These are phyloP conservation scores for Bellardia bayeri DNA, from an alignment of 2,888 invertebrate species.

Conservation along the genomic window DNA sequence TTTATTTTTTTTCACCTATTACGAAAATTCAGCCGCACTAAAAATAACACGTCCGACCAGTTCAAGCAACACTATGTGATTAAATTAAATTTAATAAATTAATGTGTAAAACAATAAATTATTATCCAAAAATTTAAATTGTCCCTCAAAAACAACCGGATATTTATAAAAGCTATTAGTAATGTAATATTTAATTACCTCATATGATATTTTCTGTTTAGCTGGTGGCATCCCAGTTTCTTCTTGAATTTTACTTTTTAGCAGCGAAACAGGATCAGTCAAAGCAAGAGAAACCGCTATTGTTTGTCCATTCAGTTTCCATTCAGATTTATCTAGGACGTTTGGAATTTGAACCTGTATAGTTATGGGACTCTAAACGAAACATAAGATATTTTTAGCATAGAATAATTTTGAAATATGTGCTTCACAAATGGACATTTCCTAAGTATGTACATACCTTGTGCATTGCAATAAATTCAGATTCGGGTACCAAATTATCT, in stretches of 20 bases:
- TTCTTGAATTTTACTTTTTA: conserved; percentile 94
- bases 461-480: conserved; percentile 89
- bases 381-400: not conserved
- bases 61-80: too few relatives aligned
- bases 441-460: conserved; percentile 83
- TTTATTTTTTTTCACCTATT: too few relatives aligned
- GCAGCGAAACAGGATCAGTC: conserved; percentile 91
- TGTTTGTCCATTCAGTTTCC: conserved; percentile 96
- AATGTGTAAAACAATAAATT: too few relatives aligned
- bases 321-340: conserved; percentile 95
- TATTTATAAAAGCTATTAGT: too few relatives aligned
- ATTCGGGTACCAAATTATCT: conserved; percentile 96
- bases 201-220: conserved; percentile 98
- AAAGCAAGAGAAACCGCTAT: conserved; percentile 91
- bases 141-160: too few relatives aligned
- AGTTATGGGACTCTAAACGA: conserved; percentile 88
- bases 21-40: too few relatives aligned
- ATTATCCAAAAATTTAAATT: too few relatives aligned
- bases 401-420: not conserved
- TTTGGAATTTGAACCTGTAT: conserved; percentile 93
- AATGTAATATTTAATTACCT: conserved; percentile 86
- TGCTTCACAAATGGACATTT: not conserved
- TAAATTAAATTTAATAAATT: too few relatives aligned
- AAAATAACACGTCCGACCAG: too few relatives aligned
- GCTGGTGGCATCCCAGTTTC: conserved; percentile 96